Base-by-base conservation (phyloP, 2,797 vertebrate species). In the Telmatherina bonti region DNA sequence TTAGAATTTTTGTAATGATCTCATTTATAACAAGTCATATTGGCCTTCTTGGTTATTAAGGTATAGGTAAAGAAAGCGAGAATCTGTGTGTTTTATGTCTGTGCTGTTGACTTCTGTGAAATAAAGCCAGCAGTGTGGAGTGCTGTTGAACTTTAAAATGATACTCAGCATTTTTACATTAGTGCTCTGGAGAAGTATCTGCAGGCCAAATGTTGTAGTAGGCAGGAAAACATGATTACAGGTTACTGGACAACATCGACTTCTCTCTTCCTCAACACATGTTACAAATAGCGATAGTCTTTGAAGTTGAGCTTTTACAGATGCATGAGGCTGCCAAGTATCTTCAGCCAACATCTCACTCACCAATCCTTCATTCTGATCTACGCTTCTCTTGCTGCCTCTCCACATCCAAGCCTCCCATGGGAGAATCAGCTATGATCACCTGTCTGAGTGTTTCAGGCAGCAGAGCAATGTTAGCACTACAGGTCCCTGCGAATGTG, bases 271-370 rank as follows among this genome's bases (percentile, higher is more conserved):
- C 64, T 72, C 72, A 59, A 60, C 69, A 70, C 58, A 53, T 67
- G 70, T 70, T 69, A 59, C 59, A 71, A 76, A 85, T 43, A 35
- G 36, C 62, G 51, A 78, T 54, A 51, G 71, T 59, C 81, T 89
- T 85, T 89, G 80, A 89, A 86, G 77, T 85, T 82, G n/a, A 62
- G 69, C 70, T 84, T 71, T 69, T 73, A 69, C 55, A 71, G 87
- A 81, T 84, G 89, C 79, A 77, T 58, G 78, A 87, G 18, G 75
- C 80, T 78, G 80, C 81, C 85, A 85, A 62, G 54, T 47, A 8
- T 81, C 75, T 78, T 62, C 45, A 63, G 85, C 82, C 80, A 84
- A 83, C 83, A 79, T 73, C 77, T 70, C 43, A 76, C 49, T 70
- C 79, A 60, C 35, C 59, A 47, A 47, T 70, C 76, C 63, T 35